Evolutionary conservation across 2,888 invertebrate genomes (phyloP).

Genomic region (Aphodius granarius): DNA sequence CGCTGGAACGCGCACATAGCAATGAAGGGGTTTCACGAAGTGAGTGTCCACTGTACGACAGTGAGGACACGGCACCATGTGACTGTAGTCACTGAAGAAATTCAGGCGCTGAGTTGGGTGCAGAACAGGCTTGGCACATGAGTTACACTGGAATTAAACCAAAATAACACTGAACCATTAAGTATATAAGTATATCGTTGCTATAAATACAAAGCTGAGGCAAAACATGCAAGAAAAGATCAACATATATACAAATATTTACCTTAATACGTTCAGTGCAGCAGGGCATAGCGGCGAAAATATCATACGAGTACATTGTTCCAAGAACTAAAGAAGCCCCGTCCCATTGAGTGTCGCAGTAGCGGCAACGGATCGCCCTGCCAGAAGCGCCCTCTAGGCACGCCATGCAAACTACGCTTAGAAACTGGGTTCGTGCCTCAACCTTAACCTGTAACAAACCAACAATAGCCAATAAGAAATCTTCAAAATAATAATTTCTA

Average conservation of each 20-base stretch:
- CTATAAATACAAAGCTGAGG: too few species aligned
- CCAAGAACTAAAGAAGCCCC: conserved; percentile 92
- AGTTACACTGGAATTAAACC: conserved; percentile 76
- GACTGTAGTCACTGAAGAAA: conserved; percentile 95
- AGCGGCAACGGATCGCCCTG: conserved; percentile 78
- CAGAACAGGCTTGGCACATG: conserved; percentile 85
- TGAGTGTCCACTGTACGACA: conserved; percentile 90
- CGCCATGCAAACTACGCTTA: conserved; percentile 94
- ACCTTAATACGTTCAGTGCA: conserved; percentile 92
- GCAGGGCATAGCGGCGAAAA: conserved; percentile 96
- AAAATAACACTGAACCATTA: not conserved
- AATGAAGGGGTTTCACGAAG: conserved; percentile 90
- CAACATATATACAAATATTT: conserved; percentile 39
- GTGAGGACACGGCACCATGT: conserved; percentile 87
- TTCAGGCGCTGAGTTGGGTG: conserved; percentile 84
- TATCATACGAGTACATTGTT: conserved; percentile 98
- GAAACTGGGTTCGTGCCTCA: conserved; percentile 85
- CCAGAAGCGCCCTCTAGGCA: conserved; percentile 84
- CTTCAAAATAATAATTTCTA: conserved; percentile 10
- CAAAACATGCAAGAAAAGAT: not conserved
- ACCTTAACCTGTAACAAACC: conserved; percentile 74
- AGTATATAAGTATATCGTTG: too few species aligned
- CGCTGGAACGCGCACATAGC: conserved; percentile 73
- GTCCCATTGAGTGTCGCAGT: conserved; percentile 87
- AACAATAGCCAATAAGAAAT: not conserved